Evolutionary conservation across 2,113 vertebrate genomes (phyloP).

Genomic region (Centrocercus urophasianus): DNA sequence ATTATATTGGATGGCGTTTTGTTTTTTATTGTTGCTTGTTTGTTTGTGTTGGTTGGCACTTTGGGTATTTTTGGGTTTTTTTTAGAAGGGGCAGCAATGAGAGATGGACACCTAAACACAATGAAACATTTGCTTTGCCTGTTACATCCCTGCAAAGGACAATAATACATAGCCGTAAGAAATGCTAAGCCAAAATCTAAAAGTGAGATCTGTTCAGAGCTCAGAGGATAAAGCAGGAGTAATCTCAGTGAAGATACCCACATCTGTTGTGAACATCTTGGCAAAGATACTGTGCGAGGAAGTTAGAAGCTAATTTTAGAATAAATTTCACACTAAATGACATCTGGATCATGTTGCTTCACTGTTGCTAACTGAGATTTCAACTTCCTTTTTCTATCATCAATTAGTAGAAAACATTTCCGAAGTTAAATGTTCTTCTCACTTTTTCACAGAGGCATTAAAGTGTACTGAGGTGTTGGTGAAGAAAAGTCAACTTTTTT

Average conservation of each 20-base stretch:
- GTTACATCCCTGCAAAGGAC: neutral
- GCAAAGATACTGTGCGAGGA: neutral
- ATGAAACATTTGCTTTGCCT: neutral
- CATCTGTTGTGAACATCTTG: neutral
- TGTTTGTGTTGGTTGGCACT: neutral
- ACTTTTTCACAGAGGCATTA: neutral
- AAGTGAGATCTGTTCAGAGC: neutral
- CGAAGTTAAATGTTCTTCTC: neutral
- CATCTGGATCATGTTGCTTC: neutral
- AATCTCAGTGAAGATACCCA: neutral
- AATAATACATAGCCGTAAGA: neutral
- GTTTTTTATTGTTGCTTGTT: neutral
- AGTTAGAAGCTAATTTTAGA: neutral
- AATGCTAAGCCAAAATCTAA: neutral
- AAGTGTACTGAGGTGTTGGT: neutral
- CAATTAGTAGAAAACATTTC: neutral
- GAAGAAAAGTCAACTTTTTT: neutral
- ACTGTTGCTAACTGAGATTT: neutral
- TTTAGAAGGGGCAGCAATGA: neutral
- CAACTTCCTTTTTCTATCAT: neutral
- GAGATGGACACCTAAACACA: neutral
- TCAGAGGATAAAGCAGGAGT: neutral
- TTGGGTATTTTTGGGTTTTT: neutral
- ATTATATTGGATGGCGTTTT: neutral
- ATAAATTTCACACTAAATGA: neutral